phyloP scores from a whole-genome alignment of 2,797 vertebrate species.

The Hippoglossus hippoglossus region DNA sequence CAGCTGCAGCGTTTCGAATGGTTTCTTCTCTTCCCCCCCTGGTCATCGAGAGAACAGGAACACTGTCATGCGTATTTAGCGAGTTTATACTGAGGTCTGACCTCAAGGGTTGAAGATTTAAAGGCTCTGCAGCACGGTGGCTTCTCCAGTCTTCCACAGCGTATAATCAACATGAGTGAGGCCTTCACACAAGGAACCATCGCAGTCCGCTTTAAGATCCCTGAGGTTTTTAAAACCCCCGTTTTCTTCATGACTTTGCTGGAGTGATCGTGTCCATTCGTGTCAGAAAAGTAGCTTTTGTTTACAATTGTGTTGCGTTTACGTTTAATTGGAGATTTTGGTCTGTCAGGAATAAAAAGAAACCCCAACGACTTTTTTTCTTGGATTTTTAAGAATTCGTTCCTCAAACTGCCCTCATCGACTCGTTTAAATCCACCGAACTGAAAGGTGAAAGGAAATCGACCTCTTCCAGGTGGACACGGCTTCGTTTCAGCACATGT shows the following conservation, averaged over 20 bases:
- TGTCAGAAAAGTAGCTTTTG: conserved; percentile 24
- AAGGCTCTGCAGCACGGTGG: conserved; percentile 60
- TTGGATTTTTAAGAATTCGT: conserved; percentile 13
- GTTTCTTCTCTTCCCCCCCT: not conserved
- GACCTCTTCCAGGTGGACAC: conserved; percentile 30
- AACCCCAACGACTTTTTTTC: conserved; percentile 2
- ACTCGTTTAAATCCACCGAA: conserved; percentile 10
- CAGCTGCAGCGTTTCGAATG: conserved; percentile 20
- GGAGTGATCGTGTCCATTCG: conserved; percentile 23
- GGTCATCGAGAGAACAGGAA: conserved; percentile 40
- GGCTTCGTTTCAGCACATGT: conserved; percentile 47
- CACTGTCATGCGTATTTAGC: conserved; percentile 65
- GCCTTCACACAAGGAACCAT: conserved; percentile 49
- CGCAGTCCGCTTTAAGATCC: conserved; percentile 33
- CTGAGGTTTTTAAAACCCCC: conserved; percentile 44
- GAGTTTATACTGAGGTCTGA: conserved; percentile 64
- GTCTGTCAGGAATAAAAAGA: not conserved
- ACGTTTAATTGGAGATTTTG: conserved; percentile 1
- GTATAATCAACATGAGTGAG: conserved; percentile 68
- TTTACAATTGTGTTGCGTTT: conserved; percentile 25
- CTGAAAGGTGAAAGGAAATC: conserved; percentile 34
- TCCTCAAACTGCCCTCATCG: conserved; percentile 25
- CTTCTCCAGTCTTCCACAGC: conserved; percentile 75
- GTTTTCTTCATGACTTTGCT: conserved; percentile 13
- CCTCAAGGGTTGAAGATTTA: conserved; percentile 62